phyloP scores from a whole-genome alignment of 2,113 vertebrate genomes.

The Oenanthe oenanthe region DNA sequence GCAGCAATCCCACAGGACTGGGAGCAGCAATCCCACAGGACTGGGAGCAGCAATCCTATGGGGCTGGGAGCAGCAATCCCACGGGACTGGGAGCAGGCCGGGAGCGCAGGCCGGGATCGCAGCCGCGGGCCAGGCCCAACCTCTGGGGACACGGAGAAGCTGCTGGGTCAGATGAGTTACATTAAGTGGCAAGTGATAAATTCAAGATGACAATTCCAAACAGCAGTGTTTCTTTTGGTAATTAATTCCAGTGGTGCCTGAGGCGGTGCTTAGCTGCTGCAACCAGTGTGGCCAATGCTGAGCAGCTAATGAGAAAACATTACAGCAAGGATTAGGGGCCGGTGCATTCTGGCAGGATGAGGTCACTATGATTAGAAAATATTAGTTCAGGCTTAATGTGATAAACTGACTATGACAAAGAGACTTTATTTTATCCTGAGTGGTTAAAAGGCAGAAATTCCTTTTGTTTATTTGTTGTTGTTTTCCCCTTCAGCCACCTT shows the following conservation, averaged over 20 bases:
- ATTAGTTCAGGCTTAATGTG: conserved; percentile 71
- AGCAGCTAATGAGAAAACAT: conserved; percentile 92
- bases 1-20: too few relatives aligned
- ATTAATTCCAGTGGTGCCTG: conserved; percentile 98
- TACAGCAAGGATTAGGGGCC: conserved; percentile 87
- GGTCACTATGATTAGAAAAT: conserved; percentile 78
- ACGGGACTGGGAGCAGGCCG: too few relatives aligned
- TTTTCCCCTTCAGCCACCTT: not conserved
- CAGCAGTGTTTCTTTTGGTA: conserved; percentile 95
- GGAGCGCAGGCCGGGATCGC: too few relatives aligned
- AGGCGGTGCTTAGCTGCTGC: conserved; percentile 81
- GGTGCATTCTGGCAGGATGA: conserved; percentile 78
- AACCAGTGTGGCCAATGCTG: conserved; percentile 87
- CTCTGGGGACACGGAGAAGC: conserved; percentile 79
- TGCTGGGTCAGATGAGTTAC: conserved; percentile 94
- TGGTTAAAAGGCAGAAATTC: conserved; percentile 26
- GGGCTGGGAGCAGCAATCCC: too few relatives aligned
- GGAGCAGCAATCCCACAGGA: too few relatives aligned
- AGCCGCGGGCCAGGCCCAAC: conserved; percentile 56
- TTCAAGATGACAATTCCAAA: conserved; percentile 97
- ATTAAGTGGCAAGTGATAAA: conserved; percentile 98
- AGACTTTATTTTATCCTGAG: conserved; percentile 65
- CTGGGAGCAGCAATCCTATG: too few relatives aligned
- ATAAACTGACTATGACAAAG: conserved; percentile 71
- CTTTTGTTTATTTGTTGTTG: not conserved